Percentiles rank a stretch among this genome's conserved stretches.
These are phyloP conservation scores for Leucoraja erinaceus DNA, from an alignment of 2,113 vertebrate genomes.

Conservation along the genomic window DNA sequence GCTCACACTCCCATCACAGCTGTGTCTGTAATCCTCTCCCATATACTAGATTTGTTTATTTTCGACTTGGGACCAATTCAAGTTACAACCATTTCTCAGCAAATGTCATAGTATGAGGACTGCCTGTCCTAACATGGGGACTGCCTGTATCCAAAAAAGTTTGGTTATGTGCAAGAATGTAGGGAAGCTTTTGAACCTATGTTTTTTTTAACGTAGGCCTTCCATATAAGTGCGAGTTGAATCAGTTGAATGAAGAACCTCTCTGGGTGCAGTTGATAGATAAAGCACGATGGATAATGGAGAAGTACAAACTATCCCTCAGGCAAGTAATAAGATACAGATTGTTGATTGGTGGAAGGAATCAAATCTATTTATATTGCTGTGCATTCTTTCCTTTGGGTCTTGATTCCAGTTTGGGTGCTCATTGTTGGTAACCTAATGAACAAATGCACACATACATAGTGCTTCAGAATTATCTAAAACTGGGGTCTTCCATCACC, in stretches of 20 bases:
- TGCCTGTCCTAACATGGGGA: too few relatives aligned
- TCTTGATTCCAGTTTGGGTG: neutral
- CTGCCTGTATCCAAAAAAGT: neutral
- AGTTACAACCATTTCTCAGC: too few relatives aligned
- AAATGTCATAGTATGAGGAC: too few relatives aligned
- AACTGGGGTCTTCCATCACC: neutral
- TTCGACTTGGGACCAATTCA: too few relatives aligned
- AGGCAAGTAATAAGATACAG: slow-evolving; percentile 58
- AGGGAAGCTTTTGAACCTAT: neutral
- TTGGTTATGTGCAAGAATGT: neutral
- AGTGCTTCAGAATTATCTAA: neutral
- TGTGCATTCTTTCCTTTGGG: neutral
- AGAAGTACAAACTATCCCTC: slow-evolving; percentile 73
- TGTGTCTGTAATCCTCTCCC: too few relatives aligned
- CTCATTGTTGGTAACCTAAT: neutral
- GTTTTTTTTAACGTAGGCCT: slow-evolving; percentile 59
- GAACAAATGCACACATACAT: neutral
- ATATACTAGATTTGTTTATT: too few relatives aligned
- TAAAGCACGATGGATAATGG: slow-evolving; percentile 87
- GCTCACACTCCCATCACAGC: too few relatives aligned
- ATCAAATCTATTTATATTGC: neutral
- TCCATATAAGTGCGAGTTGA: slow-evolving; percentile 87
- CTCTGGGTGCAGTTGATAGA: slow-evolving; percentile 79
- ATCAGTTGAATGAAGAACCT: slow-evolving; percentile 73
- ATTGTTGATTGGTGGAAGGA: neutral